Evolutionary conservation across 2,888 invertebrate genomes (phyloP).

Genomic region (Tetranychus piercei): DNA sequence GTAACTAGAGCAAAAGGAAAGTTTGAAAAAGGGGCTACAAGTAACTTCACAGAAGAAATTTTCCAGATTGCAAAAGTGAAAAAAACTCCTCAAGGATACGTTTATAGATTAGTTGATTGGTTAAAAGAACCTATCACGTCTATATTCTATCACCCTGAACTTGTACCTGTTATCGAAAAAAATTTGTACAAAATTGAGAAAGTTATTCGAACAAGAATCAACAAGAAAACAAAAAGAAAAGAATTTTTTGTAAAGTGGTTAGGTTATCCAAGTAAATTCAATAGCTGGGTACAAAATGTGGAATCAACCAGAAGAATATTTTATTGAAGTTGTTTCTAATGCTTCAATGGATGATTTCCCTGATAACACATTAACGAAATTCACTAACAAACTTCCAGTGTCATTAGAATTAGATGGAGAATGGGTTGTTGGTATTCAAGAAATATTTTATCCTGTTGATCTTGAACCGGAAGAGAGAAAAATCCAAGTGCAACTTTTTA

Average conservation of each 20-base stretch:
- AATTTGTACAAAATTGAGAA: background rate
- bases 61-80: background rate
- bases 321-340: constrained; percentile 3
- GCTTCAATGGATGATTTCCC: background rate
- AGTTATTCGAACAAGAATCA: background rate
- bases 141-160: background rate
- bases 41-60: background rate
- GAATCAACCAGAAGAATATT: background rate
- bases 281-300: background rate
- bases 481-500: too few species aligned
- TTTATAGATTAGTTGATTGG: background rate
- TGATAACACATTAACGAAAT: background rate
- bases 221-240: background rate
- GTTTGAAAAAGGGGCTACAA: background rate
- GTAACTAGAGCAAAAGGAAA: background rate
- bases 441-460: too few species aligned
- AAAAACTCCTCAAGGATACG: background rate
- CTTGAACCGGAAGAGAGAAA: too few species aligned
- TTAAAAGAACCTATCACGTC: background rate
- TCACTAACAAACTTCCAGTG: background rate
- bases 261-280: background rate
- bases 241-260: constrained; percentile 1
- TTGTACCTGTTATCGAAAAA: background rate
- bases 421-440: too few species aligned
- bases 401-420: background rate